phyloP scores from a whole-genome alignment of 2,888 invertebrate species.

The Cristatella mucedo region DNA sequence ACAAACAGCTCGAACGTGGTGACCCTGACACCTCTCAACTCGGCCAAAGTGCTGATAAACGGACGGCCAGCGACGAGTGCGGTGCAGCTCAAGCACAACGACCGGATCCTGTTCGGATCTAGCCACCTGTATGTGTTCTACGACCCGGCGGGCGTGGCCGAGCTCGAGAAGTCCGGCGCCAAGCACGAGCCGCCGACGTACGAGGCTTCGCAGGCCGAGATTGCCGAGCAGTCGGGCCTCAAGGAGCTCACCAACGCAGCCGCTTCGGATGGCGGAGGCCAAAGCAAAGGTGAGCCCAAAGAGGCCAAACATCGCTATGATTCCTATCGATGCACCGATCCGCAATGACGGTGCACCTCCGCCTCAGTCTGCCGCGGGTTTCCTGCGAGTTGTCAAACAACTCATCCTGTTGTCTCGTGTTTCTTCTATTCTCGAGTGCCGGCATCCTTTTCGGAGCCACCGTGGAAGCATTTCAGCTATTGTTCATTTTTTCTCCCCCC shows the following conservation, averaged over 20 bases:
- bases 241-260: conserved; percentile 14
- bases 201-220: conserved; percentile 29
- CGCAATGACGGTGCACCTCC: no score
- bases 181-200: conserved; percentile 21
- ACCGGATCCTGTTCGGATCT: conserved; percentile 31
- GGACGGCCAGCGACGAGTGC: conserved; percentile 21
- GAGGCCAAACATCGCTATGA: no score
- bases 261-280: no score
- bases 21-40: conserved; percentile 19
- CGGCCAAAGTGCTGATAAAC: conserved; percentile 27
- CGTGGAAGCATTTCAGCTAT: no score
- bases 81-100: conserved; percentile 24
- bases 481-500: no score
- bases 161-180: conserved; percentile 18
- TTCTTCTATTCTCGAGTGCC: no score
- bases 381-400: no score
- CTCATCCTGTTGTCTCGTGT: no score
- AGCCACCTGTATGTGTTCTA: conserved; percentile 32
- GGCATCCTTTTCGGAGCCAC: no score
- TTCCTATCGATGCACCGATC: no score
- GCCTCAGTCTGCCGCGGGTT: no score
- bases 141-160: conserved; percentile 27
- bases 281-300: conserved; percentile 17
- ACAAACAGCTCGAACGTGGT: conserved; percentile 20
- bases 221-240: conserved; percentile 30